Conservation (phyloP, 2,888 invertebrate species). For the Drosophila meridiana region DNA sequence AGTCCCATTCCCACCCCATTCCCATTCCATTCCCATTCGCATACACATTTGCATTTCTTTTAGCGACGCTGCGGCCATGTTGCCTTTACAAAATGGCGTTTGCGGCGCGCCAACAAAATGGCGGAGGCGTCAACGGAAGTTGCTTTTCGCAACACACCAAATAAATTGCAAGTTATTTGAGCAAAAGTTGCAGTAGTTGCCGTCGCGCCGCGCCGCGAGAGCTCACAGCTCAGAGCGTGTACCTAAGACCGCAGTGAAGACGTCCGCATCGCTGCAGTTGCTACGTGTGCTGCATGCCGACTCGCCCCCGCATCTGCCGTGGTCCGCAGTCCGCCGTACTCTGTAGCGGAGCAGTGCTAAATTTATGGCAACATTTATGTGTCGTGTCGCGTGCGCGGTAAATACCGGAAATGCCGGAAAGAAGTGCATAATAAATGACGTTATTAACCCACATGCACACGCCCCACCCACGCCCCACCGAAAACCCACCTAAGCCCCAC, state of each 20-base stretch:
- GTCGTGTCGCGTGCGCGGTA: constrained; percentile 82
- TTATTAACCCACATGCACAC: constrained; percentile 78
- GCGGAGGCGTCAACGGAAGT: constrained; percentile 80
- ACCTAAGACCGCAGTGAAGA: constrained; percentile 74
- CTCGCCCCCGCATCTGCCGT: constrained; percentile 1
- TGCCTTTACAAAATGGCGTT: constrained; percentile 77
- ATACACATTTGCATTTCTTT: constrained; percentile 63
- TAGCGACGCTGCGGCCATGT: constrained; percentile 54
- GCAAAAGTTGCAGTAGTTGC: constrained; percentile 63
- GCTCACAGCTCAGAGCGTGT: constrained; percentile 31
- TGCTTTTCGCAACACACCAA: constrained; percentile 77
- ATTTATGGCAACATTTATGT: constrained; percentile 81
- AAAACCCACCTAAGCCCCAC: neutral
- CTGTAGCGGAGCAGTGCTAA: constrained; percentile 66
- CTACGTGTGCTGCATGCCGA: constrained; percentile 69
- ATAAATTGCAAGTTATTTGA: constrained; percentile 80
- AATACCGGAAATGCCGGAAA: constrained; percentile 80
- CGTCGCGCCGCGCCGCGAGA: constrained; percentile 4
- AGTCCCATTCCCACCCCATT: constrained; percentile 11
- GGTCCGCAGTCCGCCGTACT: neutral
- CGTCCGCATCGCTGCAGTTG: constrained; percentile 56
- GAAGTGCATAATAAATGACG: constrained; percentile 81
- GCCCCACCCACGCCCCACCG: constrained; percentile 13
- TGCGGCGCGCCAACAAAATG: constrained; percentile 79
- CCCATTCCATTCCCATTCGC: constrained; percentile 25